A percentile compares a stretch with the other conserved stretches of the same genome.
Conservation (phyloP, 1,140 invertebrate species). For the Popillia japonica region DNA sequence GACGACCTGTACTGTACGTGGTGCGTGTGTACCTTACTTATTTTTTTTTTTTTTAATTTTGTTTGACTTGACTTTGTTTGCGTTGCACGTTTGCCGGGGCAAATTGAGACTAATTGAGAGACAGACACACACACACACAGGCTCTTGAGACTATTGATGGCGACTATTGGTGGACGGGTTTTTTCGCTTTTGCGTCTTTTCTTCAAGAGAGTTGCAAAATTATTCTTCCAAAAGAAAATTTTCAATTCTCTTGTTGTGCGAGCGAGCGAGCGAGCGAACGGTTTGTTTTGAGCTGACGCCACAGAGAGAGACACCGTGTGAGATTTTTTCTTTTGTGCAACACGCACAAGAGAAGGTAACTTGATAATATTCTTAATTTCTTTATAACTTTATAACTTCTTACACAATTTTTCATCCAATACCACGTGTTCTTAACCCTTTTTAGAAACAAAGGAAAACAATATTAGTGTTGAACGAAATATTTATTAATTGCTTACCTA, state of each 20-base stretch:
- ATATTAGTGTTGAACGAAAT: constrained; percentile 56
- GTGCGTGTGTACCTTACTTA: too few species aligned
- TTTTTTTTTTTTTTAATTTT: too few species aligned
- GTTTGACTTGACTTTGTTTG: too few species aligned
- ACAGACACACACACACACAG: too few species aligned
- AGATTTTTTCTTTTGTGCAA: constrained; percentile 4
- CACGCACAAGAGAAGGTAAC: constrained; percentile 28
- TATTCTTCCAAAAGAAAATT: constrained; percentile 45
- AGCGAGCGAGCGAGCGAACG: too few species aligned
- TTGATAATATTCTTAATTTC: constrained; percentile 47
- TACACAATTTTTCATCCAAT: constrained; percentile 57
- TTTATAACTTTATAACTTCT: constrained; percentile 48
- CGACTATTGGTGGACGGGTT: too few species aligned
- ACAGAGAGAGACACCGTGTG: constrained; percentile 12
- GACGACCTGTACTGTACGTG: too few species aligned
- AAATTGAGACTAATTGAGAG: too few species aligned
- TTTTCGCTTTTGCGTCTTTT: too few species aligned
- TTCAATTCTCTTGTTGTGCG: constrained; percentile 46
- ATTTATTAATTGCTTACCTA: constrained; percentile 55
- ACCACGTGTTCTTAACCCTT: constrained; percentile 59
- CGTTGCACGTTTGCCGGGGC: too few species aligned
- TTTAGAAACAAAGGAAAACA: constrained; percentile 57
- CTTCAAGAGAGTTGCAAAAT: constrained; percentile 52
- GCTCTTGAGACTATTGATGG: too few species aligned
- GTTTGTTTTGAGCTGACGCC: constrained; percentile 31